Conservation (phyloP, 2,888 invertebrate genomes). For the Cyclophora albipunctata region DNA sequence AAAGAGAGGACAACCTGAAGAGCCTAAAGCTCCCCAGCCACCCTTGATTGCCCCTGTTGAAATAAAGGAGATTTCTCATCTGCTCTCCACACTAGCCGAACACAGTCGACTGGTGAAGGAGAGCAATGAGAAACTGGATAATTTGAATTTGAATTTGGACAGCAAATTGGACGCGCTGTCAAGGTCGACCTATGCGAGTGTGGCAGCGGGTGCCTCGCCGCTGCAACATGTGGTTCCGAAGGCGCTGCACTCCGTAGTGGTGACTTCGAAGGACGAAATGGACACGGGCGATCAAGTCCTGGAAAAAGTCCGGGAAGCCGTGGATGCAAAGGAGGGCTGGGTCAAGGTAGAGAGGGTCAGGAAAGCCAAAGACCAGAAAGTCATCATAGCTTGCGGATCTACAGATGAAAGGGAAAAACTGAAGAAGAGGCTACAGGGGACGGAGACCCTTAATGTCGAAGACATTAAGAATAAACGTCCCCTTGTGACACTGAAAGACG, state of each 20-base stretch:
- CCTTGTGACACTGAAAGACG: neutral
- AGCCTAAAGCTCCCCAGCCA: too few relatives aligned
- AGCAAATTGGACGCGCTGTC: too few relatives aligned
- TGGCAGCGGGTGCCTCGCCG: neutral
- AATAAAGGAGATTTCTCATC: too few relatives aligned
- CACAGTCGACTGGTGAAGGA: too few relatives aligned
- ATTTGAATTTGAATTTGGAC: too few relatives aligned
- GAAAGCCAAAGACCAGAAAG: conserved; percentile 4
- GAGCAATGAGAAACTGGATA: too few relatives aligned
- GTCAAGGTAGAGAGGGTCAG: conserved; percentile 1
- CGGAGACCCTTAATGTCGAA: neutral
- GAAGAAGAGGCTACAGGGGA: neutral
- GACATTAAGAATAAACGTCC: neutral
- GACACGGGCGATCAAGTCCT: conserved; percentile 4
- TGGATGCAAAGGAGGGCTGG: conserved; percentile 5
- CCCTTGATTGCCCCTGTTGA: too few relatives aligned
- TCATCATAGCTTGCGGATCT: conserved; percentile 1
- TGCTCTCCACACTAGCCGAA: too few relatives aligned
- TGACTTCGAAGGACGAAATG: neutral
- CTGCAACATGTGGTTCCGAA: neutral
- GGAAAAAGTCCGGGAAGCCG: neutral
- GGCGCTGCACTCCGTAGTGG: conserved; percentile 3
- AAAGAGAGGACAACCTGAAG: too few relatives aligned
- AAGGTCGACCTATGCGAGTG: neutral
- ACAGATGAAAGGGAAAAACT: conserved; percentile 1